Evolutionary conservation across 2,113 vertebrate genomes (phyloP).

Genomic region (Alaudala cheleensis): DNA sequence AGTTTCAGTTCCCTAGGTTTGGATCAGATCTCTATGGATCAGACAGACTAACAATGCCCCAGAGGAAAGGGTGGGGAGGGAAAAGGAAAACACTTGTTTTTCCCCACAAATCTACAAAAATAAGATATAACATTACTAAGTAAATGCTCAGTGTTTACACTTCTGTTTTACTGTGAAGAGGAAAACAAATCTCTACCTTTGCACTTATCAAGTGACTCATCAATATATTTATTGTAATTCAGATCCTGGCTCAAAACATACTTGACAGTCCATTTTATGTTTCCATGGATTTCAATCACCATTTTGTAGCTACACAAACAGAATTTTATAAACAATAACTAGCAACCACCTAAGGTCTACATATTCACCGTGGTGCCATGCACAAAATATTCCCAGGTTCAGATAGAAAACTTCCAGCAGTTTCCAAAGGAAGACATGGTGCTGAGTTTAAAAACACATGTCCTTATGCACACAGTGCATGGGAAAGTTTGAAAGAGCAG

Average conservation of each 20-base stretch:
- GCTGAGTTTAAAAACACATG: background rate
- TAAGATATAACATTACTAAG: background rate
- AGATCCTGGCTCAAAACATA: background rate
- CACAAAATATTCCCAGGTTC: background rate
- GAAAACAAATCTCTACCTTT: slow-evolving; percentile 12
- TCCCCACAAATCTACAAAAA: background rate
- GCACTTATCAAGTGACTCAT: background rate
- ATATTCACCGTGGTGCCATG: rapidly evolving
- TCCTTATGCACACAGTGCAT: background rate
- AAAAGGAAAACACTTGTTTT: slow-evolving; percentile 11
- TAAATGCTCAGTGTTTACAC: background rate
- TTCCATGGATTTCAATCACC: background rate
- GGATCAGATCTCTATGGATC: background rate
- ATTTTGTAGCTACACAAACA: background rate
- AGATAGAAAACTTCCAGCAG: background rate
- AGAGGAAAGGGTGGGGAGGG: slow-evolving; percentile 22
- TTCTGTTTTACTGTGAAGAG: background rate
- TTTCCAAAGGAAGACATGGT: background rate
- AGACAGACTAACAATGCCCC: background rate
- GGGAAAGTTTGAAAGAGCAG: background rate
- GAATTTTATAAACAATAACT: background rate
- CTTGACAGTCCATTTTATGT: background rate
- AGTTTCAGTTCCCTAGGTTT: background rate
- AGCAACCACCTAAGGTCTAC: background rate
- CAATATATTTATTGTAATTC: background rate